phyloP scores from a whole-genome alignment of 2,113 vertebrate species.

The Mus spicilegus region DNA sequence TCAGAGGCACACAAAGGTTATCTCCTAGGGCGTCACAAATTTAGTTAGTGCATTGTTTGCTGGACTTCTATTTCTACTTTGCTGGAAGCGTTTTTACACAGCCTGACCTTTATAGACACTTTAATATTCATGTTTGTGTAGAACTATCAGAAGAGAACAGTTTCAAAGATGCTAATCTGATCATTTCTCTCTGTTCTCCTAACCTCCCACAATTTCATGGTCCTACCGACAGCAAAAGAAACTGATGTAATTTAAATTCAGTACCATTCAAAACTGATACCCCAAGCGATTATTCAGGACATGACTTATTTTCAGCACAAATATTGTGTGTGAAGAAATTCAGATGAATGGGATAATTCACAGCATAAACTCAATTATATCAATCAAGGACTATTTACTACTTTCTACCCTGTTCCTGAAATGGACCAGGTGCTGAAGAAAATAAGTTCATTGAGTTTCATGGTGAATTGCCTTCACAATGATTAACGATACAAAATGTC shows the following conservation, averaged over 20 bases:
- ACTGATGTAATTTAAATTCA: conserved; percentile 68
- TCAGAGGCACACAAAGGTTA: conserved; percentile 66
- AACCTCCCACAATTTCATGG: conserved; percentile 61
- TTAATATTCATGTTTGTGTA: conserved; percentile 76
- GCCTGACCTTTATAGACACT: conserved; percentile 74
- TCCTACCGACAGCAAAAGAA: conserved; percentile 52
- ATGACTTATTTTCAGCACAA: conserved; percentile 54
- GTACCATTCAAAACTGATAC: conserved; percentile 49
- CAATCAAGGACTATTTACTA: conserved; percentile 36
- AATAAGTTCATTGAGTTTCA: not conserved
- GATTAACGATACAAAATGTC: conserved; percentile 25
- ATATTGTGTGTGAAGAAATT: conserved; percentile 45
- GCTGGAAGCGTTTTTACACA: conserved; percentile 56
- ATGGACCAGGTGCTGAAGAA: not conserved
- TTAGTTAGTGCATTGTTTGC: conserved; percentile 69
- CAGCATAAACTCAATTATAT: conserved; percentile 41
- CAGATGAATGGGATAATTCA: conserved; percentile 54
- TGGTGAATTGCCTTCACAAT: not conserved
- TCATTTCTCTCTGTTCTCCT: conserved; percentile 67
- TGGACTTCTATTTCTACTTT: conserved; percentile 67
- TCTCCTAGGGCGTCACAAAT: conserved; percentile 59
- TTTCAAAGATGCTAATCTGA: conserved; percentile 76
- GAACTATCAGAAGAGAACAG: conserved; percentile 32
- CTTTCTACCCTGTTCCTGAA: not conserved
- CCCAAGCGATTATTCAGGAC: conserved; percentile 46